Evolutionary conservation across 1,140 invertebrate species (phyloP).

Genomic region (Sitodiplosis mosellana): DNA sequence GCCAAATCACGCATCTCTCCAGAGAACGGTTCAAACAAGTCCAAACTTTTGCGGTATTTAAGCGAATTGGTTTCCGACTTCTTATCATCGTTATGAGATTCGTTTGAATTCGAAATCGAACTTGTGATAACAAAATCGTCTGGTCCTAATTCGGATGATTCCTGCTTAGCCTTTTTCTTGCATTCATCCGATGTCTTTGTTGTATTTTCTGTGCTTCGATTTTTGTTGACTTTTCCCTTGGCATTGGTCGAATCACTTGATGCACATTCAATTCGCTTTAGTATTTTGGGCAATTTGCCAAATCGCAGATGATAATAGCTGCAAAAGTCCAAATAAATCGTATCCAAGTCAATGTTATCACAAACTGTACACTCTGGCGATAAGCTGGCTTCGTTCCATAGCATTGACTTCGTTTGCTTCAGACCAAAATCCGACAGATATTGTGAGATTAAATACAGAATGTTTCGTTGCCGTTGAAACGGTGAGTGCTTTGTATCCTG

Average conservation of each 20-base stretch:
- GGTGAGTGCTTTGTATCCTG: conserved; percentile 38
- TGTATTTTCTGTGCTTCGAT: background rate
- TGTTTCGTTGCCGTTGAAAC: conserved; percentile 45
- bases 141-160: too few species aligned
- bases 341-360: conserved; percentile 79
- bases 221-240: background rate
- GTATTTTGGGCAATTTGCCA: conserved; percentile 65
- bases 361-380: conserved; percentile 54
- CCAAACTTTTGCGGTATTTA: too few species aligned
- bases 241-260: background rate
- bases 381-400: conserved; percentile 50
- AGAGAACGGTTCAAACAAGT: too few species aligned
- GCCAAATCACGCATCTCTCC: too few species aligned
- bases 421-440: conserved; percentile 60
- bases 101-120: too few species aligned
- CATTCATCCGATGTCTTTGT: background rate
- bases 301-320: conserved; percentile 72
- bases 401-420: conserved; percentile 34
- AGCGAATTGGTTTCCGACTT: too few species aligned
- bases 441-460: conserved; percentile 57
- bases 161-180: background rate
- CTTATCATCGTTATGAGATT: too few species aligned
- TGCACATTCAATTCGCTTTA: conserved; percentile 31
- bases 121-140: too few species aligned
- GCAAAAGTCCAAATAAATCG: conserved; percentile 73